A percentile compares a stretch with the other conserved stretches of the same genome.
phyloP scores from a whole-genome alignment of 2,113 vertebrate species.

The Mystacornis crossleyi region DNA sequence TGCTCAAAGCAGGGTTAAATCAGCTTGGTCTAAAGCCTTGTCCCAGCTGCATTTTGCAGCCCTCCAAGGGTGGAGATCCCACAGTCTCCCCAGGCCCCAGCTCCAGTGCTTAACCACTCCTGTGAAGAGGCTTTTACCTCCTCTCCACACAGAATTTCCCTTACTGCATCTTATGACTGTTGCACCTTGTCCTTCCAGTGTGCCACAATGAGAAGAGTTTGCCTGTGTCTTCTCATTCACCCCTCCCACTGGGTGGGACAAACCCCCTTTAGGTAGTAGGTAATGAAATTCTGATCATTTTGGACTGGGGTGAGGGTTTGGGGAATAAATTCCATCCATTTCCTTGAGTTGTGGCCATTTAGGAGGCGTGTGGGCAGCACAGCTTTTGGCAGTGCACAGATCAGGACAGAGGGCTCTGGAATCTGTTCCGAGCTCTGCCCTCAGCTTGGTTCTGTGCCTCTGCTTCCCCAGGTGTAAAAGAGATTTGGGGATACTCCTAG shows the following conservation, averaged over 20 bases:
- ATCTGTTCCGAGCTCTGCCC: not conserved
- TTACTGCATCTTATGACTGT: not conserved
- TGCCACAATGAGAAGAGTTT: not conserved
- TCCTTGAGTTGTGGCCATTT: not conserved
- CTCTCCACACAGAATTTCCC: not conserved
- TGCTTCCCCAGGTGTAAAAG: not conserved
- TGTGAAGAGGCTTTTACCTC: not conserved
- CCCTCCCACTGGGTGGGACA: not conserved
- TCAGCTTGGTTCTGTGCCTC: not conserved
- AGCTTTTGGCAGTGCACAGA: not conserved
- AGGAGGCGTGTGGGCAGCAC: not conserved
- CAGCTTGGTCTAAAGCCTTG: not conserved
- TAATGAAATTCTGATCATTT: not conserved
- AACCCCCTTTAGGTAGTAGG: not conserved
- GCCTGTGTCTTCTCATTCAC: not conserved
- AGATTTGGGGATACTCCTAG: not conserved
- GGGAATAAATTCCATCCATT: not conserved
- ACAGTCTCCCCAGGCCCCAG: not conserved
- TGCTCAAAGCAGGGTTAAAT: not conserved
- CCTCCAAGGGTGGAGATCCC: not conserved
- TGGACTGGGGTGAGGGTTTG: not conserved
- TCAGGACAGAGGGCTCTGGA: not conserved
- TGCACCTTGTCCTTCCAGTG: not conserved
- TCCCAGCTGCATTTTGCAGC: not conserved
- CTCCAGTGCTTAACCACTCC: conserved; percentile 59